Evolutionary conservation across 2,797 vertebrate genomes (phyloP).

Genomic region (Amblyopsis hoosieri): DNA sequence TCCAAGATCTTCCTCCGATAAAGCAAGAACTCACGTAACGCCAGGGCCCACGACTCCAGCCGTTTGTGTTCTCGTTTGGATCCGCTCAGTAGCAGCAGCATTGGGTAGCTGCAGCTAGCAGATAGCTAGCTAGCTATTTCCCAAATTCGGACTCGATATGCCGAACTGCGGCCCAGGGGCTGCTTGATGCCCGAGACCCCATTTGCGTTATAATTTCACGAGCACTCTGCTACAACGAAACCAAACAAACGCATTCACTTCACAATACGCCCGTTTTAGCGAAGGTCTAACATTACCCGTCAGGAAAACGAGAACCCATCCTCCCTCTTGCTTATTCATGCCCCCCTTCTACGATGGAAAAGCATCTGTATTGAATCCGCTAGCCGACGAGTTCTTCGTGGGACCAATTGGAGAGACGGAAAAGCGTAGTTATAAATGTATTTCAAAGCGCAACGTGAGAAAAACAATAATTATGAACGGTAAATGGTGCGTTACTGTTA

Average conservation of each 20-base stretch:
- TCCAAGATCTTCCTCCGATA: constrained; percentile 24
- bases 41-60: constrained; percentile 45
- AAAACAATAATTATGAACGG: constrained; percentile 6
- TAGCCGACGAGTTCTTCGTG: constrained; percentile 44
- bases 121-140: constrained; percentile 66
- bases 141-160: constrained; percentile 60
- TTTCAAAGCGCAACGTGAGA: background rate
- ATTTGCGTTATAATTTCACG: constrained; percentile 50
- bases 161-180: constrained; percentile 74
- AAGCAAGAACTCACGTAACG: constrained; percentile 39
- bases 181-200: constrained; percentile 60
- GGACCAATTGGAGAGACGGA: background rate
- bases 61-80: constrained; percentile 50
- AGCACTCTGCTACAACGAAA: constrained; percentile 23
- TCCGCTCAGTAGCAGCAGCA: constrained; percentile 59
- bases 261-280: constrained; percentile 21
- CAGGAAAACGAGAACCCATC: constrained; percentile 72
- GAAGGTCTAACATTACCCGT: constrained; percentile 54
- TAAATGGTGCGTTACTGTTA: constrained; percentile 49
- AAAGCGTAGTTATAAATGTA: background rate
- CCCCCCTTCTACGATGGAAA: constrained; percentile 64
- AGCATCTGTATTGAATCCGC: constrained; percentile 73
- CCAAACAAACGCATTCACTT: constrained; percentile 4
- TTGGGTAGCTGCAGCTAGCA: constrained; percentile 73
- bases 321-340: constrained; percentile 57